Evolutionary conservation across 2,113 vertebrate species (phyloP).

Genomic region (Hippocampus zosterae): DNA sequence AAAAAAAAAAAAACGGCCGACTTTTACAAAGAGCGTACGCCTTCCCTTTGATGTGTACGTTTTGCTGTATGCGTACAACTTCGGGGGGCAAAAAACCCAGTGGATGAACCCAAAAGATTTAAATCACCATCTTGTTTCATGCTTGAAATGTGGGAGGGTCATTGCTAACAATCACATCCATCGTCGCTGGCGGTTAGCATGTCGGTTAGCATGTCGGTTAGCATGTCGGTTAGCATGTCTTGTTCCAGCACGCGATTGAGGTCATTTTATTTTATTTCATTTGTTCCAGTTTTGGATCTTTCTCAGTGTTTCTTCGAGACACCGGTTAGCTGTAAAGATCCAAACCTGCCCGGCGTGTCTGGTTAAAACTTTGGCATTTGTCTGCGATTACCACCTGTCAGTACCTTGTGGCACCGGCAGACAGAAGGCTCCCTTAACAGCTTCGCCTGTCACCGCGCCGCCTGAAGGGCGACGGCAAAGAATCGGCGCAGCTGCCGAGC

Average conservation of each 20-base stretch:
- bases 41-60: not conserved
- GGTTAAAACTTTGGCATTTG: not conserved
- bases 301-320: not conserved
- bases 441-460: constrained; percentile 40
- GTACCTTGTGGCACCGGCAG: constrained; percentile 24
- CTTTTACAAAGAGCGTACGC: not conserved
- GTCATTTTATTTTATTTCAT: not conserved
- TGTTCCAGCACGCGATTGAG: too few relatives aligned
- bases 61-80: too few relatives aligned
- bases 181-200: too few relatives aligned
- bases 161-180: too few relatives aligned
- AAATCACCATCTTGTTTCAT: not conserved
- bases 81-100: too few relatives aligned
- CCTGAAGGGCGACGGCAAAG: constrained; percentile 34
- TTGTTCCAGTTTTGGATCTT: not conserved
- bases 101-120: too few relatives aligned
- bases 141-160: not conserved
- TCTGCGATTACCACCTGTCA: not conserved
- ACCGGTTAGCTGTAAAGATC: not conserved
- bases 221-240: too few relatives aligned
- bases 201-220: too few relatives aligned
- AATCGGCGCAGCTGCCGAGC: constrained; percentile 53
- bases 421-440: constrained; percentile 30
- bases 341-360: not conserved
- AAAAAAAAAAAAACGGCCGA: not conserved